These are phyloP conservation scores for Onychostruthus taczanowskii DNA, from an alignment of 2,113 vertebrate species.

Conservation along the genomic window DNA sequence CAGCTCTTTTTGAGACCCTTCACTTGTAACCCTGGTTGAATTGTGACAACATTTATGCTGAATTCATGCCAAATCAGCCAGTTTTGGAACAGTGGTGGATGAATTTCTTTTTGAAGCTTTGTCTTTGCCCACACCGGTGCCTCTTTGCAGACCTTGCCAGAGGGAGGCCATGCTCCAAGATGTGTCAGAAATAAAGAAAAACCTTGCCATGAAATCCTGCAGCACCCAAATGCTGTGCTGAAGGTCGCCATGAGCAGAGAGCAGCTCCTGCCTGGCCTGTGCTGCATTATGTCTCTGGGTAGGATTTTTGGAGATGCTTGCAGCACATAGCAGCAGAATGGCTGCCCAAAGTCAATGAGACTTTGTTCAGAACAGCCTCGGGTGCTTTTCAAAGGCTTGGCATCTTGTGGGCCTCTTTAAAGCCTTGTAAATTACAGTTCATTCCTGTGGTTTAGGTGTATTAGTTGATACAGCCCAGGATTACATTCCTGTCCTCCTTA, in stretches of 20 bases:
- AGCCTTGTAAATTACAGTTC: constrained; percentile 28
- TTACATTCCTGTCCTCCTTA: not conserved
- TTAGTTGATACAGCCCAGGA: not conserved
- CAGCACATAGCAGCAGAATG: not conserved
- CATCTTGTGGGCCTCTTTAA: not conserved
- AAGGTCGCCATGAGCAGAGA: not conserved
- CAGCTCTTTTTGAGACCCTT: not conserved
- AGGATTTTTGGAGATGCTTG: not conserved
- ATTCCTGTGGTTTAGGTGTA: not conserved
- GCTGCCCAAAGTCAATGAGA: not conserved
- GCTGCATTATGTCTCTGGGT: not conserved
- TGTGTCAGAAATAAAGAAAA: not conserved
- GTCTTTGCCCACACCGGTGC: not conserved
- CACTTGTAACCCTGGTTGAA: not conserved
- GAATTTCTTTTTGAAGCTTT: not conserved
- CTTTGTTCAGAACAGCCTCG: constrained; percentile 1
- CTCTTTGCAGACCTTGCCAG: not conserved
- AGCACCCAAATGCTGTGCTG: not conserved
- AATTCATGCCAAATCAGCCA: not conserved
- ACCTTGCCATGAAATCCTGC: not conserved
- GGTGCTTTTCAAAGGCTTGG: constrained; percentile 1
- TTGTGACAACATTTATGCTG: not conserved
- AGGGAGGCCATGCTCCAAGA: not conserved
- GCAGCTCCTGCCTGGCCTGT: not conserved
- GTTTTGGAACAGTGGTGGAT: not conserved